Base-by-base conservation (phyloP, 1,140 invertebrate genomes). In the Drosophila pachea region DNA sequence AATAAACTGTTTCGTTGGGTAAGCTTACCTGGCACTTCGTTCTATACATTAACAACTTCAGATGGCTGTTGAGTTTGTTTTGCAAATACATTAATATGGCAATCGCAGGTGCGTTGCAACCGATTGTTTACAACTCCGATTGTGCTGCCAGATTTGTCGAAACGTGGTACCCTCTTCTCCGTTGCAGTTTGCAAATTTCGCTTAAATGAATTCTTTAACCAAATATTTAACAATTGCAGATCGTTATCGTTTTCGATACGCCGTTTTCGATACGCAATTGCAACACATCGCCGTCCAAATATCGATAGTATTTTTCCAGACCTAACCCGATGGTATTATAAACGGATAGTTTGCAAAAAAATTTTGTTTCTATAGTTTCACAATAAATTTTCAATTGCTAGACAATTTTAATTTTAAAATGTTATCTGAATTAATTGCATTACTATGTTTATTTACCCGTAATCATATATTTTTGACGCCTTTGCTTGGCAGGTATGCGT, bases 1-100 rank as follows among this genome's bases (percentile, higher is more conserved):
- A 42, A 38, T 32, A 43, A 68, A 52, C 40, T 38, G 40, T 33
- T 35, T 42, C 22, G 22, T 22, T 22, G 22, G 36, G 35, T 49
- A 55, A 43, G 47, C 47, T 53, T 42, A 73, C 54, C 67, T 72
- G 69, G 69, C 40, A 69, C 22, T 22, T 22, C 22, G n/a, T n/a
- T n/a, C 22, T 22, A 58, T 58, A 58, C 70, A 68, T 73, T 14
- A 52, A 69, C 66, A 61, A 68, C 59, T 69, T 73, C 59, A 8
- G 59, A 47, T 64, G 12, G 54, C 7, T 36, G 11, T 49, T 55
- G 32, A 33, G 14, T 8, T 47, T 52, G 35, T 54, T 22, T 22
- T 22, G 58, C 42, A 49, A 43, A 16, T 62, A 31, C 63, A 59
- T 54, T 40, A 55, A 61, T 54, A 31, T 35, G 58, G 45, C 22